phyloP scores from a whole-genome alignment of 2,888 invertebrate genomes.

The Beris morrisii region DNA sequence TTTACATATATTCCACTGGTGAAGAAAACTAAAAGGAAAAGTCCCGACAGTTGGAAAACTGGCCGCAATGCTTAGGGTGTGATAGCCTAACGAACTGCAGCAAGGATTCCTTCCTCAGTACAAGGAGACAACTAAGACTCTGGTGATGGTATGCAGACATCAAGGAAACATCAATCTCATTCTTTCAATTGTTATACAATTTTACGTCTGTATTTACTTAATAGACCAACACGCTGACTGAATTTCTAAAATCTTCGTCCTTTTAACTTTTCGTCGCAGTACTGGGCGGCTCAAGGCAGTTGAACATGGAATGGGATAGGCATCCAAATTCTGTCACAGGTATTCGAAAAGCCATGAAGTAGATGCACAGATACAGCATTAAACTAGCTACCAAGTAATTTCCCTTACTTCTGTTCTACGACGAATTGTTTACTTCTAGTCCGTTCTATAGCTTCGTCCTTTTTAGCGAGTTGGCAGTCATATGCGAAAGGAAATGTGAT shows the following conservation, averaged over 20 bases:
- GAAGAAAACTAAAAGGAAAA: too few species aligned
- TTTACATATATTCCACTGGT: too few species aligned
- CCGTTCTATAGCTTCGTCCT: slow-evolving; percentile 19
- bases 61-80: too few species aligned
- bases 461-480: slow-evolving; percentile 32
- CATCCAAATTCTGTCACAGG: too few species aligned
- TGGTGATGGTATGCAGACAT: background rate
- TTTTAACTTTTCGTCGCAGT: background rate
- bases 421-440: background rate
- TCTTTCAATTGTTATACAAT: slow-evolving; percentile 23
- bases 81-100: too few species aligned
- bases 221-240: slow-evolving; percentile 14
- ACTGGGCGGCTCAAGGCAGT: too few species aligned
- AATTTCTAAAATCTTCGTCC: slow-evolving; percentile 18
- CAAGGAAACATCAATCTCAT: slow-evolving; percentile 7
- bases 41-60: too few species aligned
- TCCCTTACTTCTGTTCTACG: slow-evolving; percentile 4
- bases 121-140: too few species aligned
- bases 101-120: too few species aligned
- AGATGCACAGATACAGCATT: slow-evolving; percentile 21
- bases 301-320: too few species aligned
- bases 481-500: slow-evolving; percentile 23
- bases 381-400: slow-evolving; percentile 25
- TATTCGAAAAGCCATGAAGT: slow-evolving; percentile 10
- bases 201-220: slow-evolving; percentile 30